Percentiles rank a stretch among this genome's conserved stretches.
Evolutionary conservation across 2,113 vertebrate species (phyloP).

Genomic region (Neopipo cinnamomea): DNA sequence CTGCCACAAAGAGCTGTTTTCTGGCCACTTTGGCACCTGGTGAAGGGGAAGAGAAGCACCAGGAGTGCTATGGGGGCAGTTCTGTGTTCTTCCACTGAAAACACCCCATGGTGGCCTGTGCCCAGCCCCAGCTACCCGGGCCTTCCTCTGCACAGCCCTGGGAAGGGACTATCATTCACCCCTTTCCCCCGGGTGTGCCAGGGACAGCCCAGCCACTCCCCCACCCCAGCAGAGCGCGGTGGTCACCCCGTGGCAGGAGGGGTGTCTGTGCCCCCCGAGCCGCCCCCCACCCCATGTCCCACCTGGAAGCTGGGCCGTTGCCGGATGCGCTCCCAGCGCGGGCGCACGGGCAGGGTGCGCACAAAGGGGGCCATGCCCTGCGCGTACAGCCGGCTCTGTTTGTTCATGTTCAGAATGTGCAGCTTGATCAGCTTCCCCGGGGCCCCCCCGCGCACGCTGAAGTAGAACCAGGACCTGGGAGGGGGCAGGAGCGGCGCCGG

Average conservation of each 20-base stretch:
- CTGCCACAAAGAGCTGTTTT: rapidly evolving
- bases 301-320: slow-evolving; percentile 88
- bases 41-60: rapidly evolving
- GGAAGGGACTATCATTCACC: background rate
- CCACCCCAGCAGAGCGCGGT: background rate
- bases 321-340: slow-evolving; percentile 91
- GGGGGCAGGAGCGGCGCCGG: background rate
- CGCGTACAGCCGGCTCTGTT: slow-evolving; percentile 94
- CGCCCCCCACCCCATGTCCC: background rate
- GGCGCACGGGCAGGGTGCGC: slow-evolving; percentile 82
- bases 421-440: slow-evolving; percentile 92
- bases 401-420: slow-evolving; percentile 98
- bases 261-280: too few species aligned
- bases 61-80: rapidly evolving
- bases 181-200: too few species aligned
- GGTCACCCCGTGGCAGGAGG: rapidly evolving
- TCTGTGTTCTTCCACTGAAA: too few species aligned
- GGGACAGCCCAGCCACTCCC: background rate
- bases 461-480: slow-evolving; percentile 95
- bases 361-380: slow-evolving; percentile 96
- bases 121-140: background rate
- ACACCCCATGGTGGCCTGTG: rapidly evolving
- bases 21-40: rapidly evolving
- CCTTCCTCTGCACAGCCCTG: background rate
- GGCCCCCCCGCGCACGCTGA: slow-evolving; percentile 84